Conservation (phyloP, 2,113 vertebrate genomes). For the Crotalus helleri region DNA sequence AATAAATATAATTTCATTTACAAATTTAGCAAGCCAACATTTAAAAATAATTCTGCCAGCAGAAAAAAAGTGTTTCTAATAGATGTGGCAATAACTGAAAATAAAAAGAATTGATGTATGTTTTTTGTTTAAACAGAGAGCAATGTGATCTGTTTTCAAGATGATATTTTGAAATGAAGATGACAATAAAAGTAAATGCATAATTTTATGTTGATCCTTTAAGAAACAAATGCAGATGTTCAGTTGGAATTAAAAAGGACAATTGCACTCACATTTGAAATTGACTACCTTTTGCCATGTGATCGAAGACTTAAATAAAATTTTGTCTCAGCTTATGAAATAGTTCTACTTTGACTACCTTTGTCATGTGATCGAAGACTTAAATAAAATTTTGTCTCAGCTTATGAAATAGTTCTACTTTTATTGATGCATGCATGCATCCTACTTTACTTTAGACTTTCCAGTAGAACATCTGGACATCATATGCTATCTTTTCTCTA, state of each 20-base stretch:
- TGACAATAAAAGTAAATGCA: background rate
- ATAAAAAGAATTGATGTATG: background rate
- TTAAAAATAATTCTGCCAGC: slow-evolving; percentile 38
- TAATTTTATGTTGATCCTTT: background rate
- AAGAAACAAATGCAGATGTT: background rate
- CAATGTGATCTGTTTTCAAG: background rate
- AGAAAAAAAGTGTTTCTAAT: background rate
- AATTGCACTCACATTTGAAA: background rate
- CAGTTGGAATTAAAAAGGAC: background rate
- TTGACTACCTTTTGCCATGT: background rate
- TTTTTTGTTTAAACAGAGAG: background rate
- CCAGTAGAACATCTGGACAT: background rate
- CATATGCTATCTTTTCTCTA: background rate
- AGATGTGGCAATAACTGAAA: background rate
- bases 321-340: background rate
- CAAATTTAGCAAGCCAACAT: background rate
- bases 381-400: background rate
- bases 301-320: background rate
- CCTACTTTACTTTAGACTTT: background rate
- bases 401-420: background rate
- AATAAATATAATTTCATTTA: slow-evolving; percentile 35
- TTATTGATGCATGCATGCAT: background rate
- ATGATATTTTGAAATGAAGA: background rate
- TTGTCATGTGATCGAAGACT: background rate
- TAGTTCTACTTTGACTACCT: background rate